Evolutionary conservation across 2,113 vertebrate genomes (phyloP).

Genomic region (Oreochromis spilurus): DNA sequence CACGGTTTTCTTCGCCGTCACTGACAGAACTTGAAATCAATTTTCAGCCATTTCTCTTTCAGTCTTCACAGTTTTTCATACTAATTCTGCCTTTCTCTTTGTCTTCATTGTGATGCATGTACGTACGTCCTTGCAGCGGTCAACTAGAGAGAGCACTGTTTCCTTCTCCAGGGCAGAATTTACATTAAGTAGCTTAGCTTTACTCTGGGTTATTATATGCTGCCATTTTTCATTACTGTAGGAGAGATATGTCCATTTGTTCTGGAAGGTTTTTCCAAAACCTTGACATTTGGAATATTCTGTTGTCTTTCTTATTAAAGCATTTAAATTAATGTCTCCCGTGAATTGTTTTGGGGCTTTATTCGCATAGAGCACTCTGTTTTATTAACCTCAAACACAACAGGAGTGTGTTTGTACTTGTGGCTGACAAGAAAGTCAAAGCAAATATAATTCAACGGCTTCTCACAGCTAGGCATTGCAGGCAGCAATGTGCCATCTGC

Average conservation of each 20-base stretch:
- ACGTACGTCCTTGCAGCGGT: slow-evolving; percentile 30
- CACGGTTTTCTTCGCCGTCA: slow-evolving; percentile 42
- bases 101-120: slow-evolving; percentile 32
- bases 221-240: slow-evolving; percentile 43
- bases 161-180: slow-evolving; percentile 52
- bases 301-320: slow-evolving; percentile 13
- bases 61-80: slow-evolving; percentile 16
- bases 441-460: slow-evolving; percentile 8
- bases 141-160: slow-evolving; percentile 34
- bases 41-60: slow-evolving; percentile 62
- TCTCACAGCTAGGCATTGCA: neutral
- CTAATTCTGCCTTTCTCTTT: slow-evolving; percentile 28
- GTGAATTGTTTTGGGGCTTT: slow-evolving; percentile 23
- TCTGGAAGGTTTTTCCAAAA: slow-evolving; percentile 22
- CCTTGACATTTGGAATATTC: slow-evolving; percentile 22
- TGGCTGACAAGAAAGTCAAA: slow-evolving; percentile 38
- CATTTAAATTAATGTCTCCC: slow-evolving; percentile 17
- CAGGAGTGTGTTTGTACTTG: slow-evolving; percentile 18
- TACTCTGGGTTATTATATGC: slow-evolving; percentile 37
- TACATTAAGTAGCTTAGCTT: slow-evolving; percentile 68
- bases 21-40: slow-evolving; percentile 73
- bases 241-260: slow-evolving; percentile 34
- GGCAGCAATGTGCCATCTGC: neutral
- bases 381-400: slow-evolving; percentile 27
- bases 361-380: slow-evolving; percentile 6